Percentiles rank a stretch among this genome's conserved stretches.
These are phyloP conservation scores for Vesta saturnalis DNA, from an alignment of 2,888 invertebrate genomes.

Conservation along the genomic window DNA sequence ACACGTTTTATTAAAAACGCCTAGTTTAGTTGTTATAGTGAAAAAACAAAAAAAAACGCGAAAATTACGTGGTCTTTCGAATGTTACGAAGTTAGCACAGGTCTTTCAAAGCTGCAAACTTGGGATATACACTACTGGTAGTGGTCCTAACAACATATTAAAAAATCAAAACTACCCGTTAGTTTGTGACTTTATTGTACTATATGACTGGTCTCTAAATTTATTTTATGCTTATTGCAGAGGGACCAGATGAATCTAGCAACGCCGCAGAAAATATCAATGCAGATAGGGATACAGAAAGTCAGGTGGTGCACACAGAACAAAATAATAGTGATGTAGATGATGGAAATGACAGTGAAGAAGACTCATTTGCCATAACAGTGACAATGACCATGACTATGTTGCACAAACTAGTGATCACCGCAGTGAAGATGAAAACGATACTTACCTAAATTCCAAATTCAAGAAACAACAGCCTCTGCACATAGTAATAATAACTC, in stretches of 20 bases:
- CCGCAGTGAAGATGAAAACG: background rate
- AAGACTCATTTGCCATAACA: slow-evolving; percentile 6
- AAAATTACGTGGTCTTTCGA: too few relatives aligned
- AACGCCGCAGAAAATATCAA: background rate
- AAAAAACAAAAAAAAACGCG: too few relatives aligned
- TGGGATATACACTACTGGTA: too few relatives aligned
- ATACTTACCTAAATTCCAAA: background rate
- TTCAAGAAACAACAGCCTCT: background rate
- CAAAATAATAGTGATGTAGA: slow-evolving; percentile 7
- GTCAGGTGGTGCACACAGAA: background rate
- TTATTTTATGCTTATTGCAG: background rate
- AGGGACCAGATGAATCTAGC: background rate
- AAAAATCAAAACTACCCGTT: too few relatives aligned
- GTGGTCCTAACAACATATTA: too few relatives aligned
- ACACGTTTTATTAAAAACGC: too few relatives aligned
- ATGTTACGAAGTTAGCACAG: too few relatives aligned
- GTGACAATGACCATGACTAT: slow-evolving; percentile 6
- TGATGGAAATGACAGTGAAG: background rate
- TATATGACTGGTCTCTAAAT: background rate
- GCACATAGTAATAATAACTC: background rate
- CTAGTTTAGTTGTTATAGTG: too few relatives aligned
- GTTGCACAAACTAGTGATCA: background rate
- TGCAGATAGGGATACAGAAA: background rate
- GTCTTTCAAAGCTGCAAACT: too few relatives aligned
- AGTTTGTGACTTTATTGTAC: too few relatives aligned